phyloP scores from a whole-genome alignment of 2,113 vertebrate species.

The Labeo catla region DNA sequence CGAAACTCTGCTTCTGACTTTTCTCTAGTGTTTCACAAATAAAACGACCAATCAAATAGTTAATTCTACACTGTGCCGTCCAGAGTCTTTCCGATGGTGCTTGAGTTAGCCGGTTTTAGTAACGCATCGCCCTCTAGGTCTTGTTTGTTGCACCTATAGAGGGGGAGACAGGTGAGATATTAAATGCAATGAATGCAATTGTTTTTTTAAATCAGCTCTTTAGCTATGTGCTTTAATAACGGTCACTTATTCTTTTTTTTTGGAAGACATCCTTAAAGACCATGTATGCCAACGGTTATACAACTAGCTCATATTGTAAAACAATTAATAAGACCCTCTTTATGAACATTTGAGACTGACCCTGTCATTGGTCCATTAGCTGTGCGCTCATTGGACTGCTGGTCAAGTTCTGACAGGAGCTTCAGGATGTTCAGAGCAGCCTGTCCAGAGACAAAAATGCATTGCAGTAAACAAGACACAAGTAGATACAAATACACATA shows the following conservation, averaged over 20 bases:
- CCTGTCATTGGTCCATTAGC: constrained; percentile 95
- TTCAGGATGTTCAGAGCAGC: constrained; percentile 97
- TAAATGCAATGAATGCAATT: not conserved
- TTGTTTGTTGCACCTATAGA: constrained; percentile 84
- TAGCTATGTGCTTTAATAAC: not conserved
- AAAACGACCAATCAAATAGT: constrained; percentile 27
- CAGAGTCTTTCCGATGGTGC: constrained; percentile 90
- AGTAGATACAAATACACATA: too few relatives aligned
- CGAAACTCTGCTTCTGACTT: constrained; percentile 87
- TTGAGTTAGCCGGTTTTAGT: constrained; percentile 86
- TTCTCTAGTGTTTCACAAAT: constrained; percentile 87
- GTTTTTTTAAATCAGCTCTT: not conserved
- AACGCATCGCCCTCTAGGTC: constrained; percentile 83
- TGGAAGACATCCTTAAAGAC: not conserved
- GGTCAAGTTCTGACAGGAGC: constrained; percentile 95
- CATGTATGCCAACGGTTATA: not conserved
- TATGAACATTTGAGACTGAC: constrained; percentile 75
- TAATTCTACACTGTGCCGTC: constrained; percentile 83
- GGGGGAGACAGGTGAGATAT: not conserved
- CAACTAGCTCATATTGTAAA: not conserved
- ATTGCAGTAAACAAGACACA: not conserved
- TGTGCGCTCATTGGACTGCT: constrained; percentile 89
- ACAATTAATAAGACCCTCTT: not conserved
- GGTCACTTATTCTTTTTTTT: not conserved
- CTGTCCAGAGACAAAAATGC: constrained; percentile 67